A percentile compares a stretch with the other conserved stretches of the same genome.
Conservation (phyloP, 2,888 invertebrate species). For the Spisula solida region DNA sequence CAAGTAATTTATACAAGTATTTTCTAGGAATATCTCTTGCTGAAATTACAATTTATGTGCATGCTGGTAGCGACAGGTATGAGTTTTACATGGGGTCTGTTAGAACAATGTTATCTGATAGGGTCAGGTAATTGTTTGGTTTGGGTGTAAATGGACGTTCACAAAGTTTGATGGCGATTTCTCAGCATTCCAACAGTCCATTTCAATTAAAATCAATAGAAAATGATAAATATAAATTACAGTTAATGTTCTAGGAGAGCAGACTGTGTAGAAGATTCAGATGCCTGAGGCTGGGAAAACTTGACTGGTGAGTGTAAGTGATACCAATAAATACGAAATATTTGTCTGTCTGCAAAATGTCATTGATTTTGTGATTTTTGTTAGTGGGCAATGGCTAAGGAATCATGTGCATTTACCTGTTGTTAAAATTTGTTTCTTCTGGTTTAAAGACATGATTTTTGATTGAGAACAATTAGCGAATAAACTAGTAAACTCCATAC, state of each 20-base stretch:
- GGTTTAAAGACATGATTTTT: too few species aligned
- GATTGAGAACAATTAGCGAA: too few species aligned
- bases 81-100: not conserved
- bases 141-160: not conserved
- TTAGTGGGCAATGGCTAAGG: too few species aligned
- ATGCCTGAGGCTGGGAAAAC: constrained; percentile 8
- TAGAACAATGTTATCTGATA: not conserved
- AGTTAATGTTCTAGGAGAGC: not conserved
- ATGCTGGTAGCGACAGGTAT: not conserved
- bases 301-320: not conserved
- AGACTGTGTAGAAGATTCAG: not conserved
- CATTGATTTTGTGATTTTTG: too few species aligned
- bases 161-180: not conserved
- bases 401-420: too few species aligned
- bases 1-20: not conserved
- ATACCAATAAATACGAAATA: not conserved
- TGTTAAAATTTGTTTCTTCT: too few species aligned
- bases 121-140: not conserved
- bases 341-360: too few species aligned
- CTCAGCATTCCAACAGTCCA: not conserved
- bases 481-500: too few species aligned
- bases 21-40: not conserved
- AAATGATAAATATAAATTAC: constrained; percentile 15
- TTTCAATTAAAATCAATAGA: constrained; percentile 25
- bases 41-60: not conserved